Conservation (phyloP, 2,888 invertebrate species). For the Lasioglossum morio region DNA sequence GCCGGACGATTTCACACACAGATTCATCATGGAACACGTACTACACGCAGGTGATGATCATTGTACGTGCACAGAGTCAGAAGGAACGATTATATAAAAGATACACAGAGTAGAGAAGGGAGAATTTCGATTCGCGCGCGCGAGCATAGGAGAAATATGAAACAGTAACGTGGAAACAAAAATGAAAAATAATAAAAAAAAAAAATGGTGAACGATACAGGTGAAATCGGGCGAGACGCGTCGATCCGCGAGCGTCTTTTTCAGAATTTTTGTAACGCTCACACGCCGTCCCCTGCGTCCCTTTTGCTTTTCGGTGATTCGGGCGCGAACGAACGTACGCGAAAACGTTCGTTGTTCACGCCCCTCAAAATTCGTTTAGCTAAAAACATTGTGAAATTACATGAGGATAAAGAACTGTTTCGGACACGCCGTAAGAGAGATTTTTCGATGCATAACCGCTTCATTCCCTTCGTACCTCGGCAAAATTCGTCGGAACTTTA, state of each 20-base stretch:
- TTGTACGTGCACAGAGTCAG: background rate
- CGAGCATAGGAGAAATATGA: background rate
- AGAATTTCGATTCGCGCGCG: constrained; percentile 42
- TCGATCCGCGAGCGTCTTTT: constrained; percentile 72
- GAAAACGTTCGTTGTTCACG: background rate
- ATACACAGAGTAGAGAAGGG: constrained; percentile 7
- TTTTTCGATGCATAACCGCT: constrained; percentile 27
- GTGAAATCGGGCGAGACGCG: constrained; percentile 68
- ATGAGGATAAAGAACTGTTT: background rate
- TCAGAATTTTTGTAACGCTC: constrained; percentile 70
- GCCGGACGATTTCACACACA: background rate
- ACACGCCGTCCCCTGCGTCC: constrained; percentile 56
- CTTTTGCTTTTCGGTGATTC: constrained; percentile 31
- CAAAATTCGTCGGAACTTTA: constrained; percentile 41
- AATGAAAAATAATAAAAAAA: background rate
- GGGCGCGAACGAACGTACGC: constrained; percentile 5
- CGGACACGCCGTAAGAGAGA: background rate
- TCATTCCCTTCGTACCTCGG: constrained; percentile 48
- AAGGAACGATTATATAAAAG: background rate
- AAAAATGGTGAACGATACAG: constrained; percentile 49
- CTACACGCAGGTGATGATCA: background rate
- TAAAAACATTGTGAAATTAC: background rate
- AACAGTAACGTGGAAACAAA: background rate
- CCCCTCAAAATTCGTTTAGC: constrained; percentile 13
- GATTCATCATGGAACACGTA: constrained; percentile 2